These are phyloP conservation scores for Xestobium rufovillosum DNA, from an alignment of 2,888 invertebrate species.

Conservation along the genomic window DNA sequence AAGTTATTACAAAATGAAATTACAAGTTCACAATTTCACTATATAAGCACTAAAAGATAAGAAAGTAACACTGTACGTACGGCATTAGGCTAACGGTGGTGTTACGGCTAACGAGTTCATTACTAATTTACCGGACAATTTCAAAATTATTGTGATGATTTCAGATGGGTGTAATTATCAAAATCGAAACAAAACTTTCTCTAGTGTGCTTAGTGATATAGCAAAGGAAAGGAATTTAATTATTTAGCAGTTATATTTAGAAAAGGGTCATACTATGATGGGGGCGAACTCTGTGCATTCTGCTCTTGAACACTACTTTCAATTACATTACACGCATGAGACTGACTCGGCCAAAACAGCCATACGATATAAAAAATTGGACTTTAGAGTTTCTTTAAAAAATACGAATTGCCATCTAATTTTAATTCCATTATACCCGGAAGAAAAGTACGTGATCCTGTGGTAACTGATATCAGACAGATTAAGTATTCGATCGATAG, in stretches of 20 bases:
- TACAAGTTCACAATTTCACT: constrained; percentile 27
- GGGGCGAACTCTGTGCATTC: constrained; percentile 12
- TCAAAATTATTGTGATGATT: constrained; percentile 16
- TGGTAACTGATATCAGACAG: constrained; percentile 5
- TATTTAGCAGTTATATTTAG: constrained; percentile 14
- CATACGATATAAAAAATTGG: constrained; percentile 8
- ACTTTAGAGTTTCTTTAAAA: constrained; percentile 8
- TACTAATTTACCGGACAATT: too few species aligned
- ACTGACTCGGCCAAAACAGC: constrained; percentile 11
- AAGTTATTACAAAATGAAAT: constrained; percentile 30
- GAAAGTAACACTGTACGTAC: constrained; percentile 54
- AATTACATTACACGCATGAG: constrained; percentile 12
- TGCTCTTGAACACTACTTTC: constrained; percentile 10
- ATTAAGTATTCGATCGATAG: neutral
- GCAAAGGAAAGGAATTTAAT: neutral
- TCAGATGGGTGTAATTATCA: constrained; percentile 18
- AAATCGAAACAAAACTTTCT: constrained; percentile 14
- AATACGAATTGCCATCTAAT: neutral
- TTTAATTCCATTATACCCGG: constrained; percentile 6
- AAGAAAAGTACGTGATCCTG: constrained; percentile 4
- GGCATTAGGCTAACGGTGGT: constrained; percentile 20
- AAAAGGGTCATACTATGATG: constrained; percentile 18
- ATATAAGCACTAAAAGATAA: constrained; percentile 11
- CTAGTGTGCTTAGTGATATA: constrained; percentile 7
- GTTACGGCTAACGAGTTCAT: constrained; percentile 21